Evolutionary conservation across 2,797 vertebrate species (phyloP).

Genomic region (Eptatretus atami): DNA sequence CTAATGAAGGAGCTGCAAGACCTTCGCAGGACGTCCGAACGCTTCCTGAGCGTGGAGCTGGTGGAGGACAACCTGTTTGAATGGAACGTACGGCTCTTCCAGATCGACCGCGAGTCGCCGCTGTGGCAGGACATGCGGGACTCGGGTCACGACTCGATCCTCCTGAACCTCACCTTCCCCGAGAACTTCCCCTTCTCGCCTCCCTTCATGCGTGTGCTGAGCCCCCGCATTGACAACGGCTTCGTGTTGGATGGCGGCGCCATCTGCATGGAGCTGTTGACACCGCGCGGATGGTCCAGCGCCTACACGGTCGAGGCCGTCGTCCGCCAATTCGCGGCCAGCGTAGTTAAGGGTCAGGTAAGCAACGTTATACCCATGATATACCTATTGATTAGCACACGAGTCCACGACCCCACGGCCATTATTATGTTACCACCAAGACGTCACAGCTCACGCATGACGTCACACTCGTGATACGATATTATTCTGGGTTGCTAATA

Average conservation of each 20-base stretch:
- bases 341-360: constrained; percentile 98
- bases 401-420: too few relatives aligned
- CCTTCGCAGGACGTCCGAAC: constrained; percentile 71
- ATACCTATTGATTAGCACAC: too few relatives aligned
- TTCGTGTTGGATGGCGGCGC: constrained; percentile 94
- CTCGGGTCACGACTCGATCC: constrained; percentile 84
- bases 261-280: constrained; percentile 99
- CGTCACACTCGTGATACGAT: too few relatives aligned
- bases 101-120: constrained; percentile 97
- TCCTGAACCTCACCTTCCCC: constrained; percentile 95
- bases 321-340: constrained; percentile 97
- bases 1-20: constrained; percentile 99
- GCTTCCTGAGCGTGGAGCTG: constrained; percentile 96
- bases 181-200: constrained; percentile 98
- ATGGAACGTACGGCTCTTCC: constrained; percentile 98
- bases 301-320: constrained; percentile 98
- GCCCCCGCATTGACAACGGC: constrained; percentile 86
- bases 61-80: constrained; percentile 95
- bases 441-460: too few relatives aligned
- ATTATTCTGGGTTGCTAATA: too few relatives aligned
- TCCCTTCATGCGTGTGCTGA: constrained; percentile 93
- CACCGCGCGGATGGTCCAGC: constrained; percentile 90
- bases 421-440: too few relatives aligned
- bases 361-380: constrained; percentile 12
- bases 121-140: constrained; percentile 99